Base-by-base conservation (phyloP, 2,113 vertebrate genomes). In the Hippocampus abdominalis region DNA sequence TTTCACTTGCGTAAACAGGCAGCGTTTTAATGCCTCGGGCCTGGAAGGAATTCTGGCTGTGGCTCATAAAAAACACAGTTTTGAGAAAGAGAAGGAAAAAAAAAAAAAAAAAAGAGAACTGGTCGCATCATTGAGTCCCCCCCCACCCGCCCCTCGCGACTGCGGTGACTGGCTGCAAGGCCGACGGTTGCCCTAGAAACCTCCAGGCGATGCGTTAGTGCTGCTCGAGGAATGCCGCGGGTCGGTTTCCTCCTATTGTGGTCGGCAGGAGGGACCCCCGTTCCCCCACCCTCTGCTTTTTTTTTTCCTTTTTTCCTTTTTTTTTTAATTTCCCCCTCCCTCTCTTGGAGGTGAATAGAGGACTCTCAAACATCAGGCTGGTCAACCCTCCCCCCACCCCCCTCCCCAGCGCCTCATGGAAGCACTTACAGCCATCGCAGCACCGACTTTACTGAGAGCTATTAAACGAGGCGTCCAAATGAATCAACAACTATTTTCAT, bases 181-280 rank as follows among this genome's bases (percentile, higher is more conserved):
- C 60, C 8, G 66, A 66, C 78, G 74, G 92, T 92, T 93, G 90
- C 90, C 88, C 76, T 84, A 87, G 91, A 88, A 91, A 93, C 89
- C 87, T 91, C 86, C 84, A 81, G 77, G 88, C 84, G 76, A 90
- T 91, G 79, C 77, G 78, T 91, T 84, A 73, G 74, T 67, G 54
- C 72, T 64, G 73, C 87, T 76, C 80, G 75, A 86, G 91, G 91
- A 92, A 91, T 92, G 90, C 72, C 75, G 74, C 73, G 66, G 72
- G 76, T 64, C 48, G 16, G 87, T 82, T 89, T 89, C 89, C 87
- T 89, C 73, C 87, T 74, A 91, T 91, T 92, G 90, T 92, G 72
- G 63, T 72, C 44, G 8, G 48, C 74, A 46, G 74, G 32, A 64
- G 69, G 36, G 44, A 72, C 75, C 53, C 68, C 73, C 71, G 1